Conservation (phyloP, 2,888 invertebrate genomes). For the Pollenia griseotomentosa region DNA sequence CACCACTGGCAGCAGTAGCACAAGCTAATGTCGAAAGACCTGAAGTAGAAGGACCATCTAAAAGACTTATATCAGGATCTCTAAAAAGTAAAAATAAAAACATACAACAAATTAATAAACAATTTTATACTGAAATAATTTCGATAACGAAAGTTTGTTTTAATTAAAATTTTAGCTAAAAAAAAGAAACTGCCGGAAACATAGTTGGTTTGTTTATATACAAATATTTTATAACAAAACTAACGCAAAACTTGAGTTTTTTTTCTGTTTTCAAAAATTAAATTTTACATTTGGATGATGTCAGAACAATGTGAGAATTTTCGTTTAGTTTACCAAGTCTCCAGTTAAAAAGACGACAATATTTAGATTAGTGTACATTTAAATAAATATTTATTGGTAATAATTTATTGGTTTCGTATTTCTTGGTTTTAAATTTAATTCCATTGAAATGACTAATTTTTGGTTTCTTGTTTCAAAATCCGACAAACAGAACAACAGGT, state of each 20-base stretch:
- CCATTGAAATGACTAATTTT: constrained; percentile 62
- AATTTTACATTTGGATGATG: constrained; percentile 57
- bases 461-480: constrained; percentile 33
- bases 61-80: constrained; percentile 70
- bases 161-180: no score
- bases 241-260: constrained; percentile 51
- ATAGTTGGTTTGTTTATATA: background rate
- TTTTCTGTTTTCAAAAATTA: constrained; percentile 8
- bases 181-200: background rate
- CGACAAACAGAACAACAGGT: constrained; percentile 49
- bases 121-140: no score
- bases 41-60: constrained; percentile 76
- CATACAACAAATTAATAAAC: background rate
- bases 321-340: background rate
- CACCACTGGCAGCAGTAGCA: constrained; percentile 64
- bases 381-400: no score
- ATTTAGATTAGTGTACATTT: background rate
- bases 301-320: constrained; percentile 49
- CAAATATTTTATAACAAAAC: constrained; percentile 3
- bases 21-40: constrained; percentile 66
- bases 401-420: constrained; percentile 14
- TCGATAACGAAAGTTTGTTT: no score
- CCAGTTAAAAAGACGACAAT: constrained; percentile 3
- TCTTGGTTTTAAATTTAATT: constrained; percentile 18
- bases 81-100: constrained; percentile 32